These are phyloP conservation scores for Cantharis rufa DNA, from an alignment of 2,888 invertebrate genomes.

Conservation along the genomic window DNA sequence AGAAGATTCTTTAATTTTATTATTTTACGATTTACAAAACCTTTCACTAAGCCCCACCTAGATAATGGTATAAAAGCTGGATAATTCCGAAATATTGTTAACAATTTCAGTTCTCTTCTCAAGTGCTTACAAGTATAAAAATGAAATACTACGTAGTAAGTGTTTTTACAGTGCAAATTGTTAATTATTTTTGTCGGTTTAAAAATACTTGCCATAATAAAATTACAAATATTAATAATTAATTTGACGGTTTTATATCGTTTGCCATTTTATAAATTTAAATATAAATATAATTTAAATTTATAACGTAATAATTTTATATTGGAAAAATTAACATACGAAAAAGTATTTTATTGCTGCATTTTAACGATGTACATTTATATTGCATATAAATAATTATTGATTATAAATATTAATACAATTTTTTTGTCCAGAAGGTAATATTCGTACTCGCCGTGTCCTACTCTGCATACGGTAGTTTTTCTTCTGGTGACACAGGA, in stretches of 20 bases:
- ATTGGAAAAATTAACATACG: neutral
- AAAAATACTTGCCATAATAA: neutral
- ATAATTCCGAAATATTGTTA: conserved; percentile 26
- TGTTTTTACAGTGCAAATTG: conserved; percentile 15
- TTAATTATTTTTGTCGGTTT: neutral
- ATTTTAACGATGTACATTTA: neutral
- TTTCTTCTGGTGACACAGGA: conserved; percentile 31
- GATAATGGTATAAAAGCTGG: conserved; percentile 38
- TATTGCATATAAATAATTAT: neutral
- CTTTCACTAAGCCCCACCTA: conserved; percentile 39
- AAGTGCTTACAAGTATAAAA: conserved; percentile 26
- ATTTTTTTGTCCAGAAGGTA: conserved; percentile 32
- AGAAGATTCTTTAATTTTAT: conserved; percentile 20
- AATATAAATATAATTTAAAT: neutral
- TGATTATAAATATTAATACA: neutral
- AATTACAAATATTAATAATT: neutral
- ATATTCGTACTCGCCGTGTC: conserved; percentile 38
- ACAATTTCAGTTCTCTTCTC: conserved; percentile 38
- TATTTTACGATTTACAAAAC: conserved; percentile 21
- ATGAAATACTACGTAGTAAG: conserved; percentile 40
- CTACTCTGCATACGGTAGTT: conserved; percentile 39
- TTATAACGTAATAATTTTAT: neutral
- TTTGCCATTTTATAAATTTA: neutral
- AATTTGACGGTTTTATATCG: neutral
- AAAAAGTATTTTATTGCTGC: neutral